A percentile compares a stretch with the other conserved stretches of the same genome.
These are phyloP conservation scores for Alectoris magna DNA, from an alignment of 2,797 vertebrate genomes.

Conservation along the genomic window DNA sequence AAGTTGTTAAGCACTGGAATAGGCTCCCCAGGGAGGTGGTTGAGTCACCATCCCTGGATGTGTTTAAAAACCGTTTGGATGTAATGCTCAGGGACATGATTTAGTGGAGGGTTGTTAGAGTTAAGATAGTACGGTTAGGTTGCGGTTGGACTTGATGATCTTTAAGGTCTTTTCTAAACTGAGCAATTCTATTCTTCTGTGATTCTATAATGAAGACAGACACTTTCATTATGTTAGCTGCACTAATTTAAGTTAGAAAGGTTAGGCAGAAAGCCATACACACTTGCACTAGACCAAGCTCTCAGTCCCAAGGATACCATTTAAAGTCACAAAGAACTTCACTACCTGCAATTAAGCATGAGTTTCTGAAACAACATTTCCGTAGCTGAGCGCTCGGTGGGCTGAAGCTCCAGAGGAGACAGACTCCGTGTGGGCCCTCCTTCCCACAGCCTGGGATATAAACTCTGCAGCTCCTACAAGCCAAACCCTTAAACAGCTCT, in stretches of 20 bases:
- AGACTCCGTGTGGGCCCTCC: not conserved
- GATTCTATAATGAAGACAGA: not conserved
- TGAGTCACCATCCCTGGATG: too few relatives aligned
- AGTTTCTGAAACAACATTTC: not conserved
- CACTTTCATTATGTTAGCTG: not conserved
- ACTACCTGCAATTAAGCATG: rapidly evolving
- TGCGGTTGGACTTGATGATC: too few relatives aligned
- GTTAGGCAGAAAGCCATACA: not conserved
- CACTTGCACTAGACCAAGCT: not conserved
- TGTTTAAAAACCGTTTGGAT: too few relatives aligned
- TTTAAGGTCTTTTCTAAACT: too few relatives aligned
- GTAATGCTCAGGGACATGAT: too few relatives aligned
- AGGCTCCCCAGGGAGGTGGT: too few relatives aligned
- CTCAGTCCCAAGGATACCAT: not conserved
- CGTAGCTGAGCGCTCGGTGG: rapidly evolving
- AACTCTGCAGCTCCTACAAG: not conserved
- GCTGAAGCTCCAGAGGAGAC: not conserved
- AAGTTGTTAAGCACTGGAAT: too few relatives aligned
- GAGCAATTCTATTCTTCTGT: too few relatives aligned
- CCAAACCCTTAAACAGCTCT: not conserved
- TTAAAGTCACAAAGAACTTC: not conserved
- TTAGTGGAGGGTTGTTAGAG: too few relatives aligned
- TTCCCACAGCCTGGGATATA: not conserved
- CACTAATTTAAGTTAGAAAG: not conserved
- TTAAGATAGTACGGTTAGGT: too few relatives aligned